These are phyloP conservation scores for Akabosia matsudoensis DNA, from an alignment of 1,140 invertebrate species.

Conservation along the genomic window DNA sequence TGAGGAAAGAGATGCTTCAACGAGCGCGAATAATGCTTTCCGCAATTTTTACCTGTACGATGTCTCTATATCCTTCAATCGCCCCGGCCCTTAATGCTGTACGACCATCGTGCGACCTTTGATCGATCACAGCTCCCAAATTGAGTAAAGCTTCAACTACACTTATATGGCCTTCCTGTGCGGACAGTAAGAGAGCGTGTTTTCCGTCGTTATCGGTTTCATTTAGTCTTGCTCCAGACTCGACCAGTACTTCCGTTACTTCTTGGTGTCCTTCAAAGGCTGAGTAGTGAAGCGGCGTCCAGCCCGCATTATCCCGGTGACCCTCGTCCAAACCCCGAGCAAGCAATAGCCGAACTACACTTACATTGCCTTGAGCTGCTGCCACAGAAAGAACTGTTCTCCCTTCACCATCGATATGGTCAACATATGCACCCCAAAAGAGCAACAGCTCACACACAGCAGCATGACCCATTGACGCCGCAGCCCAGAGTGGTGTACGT, in stretches of 20 bases:
- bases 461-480: constrained; percentile 77
- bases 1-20: too few species aligned
- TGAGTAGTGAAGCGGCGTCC: constrained; percentile 87
- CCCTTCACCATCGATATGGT: constrained; percentile 85
- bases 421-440: constrained; percentile 85
- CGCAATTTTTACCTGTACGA: constrained; percentile 40
- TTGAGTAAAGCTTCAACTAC: constrained; percentile 70
- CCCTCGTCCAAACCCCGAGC: constrained; percentile 86
- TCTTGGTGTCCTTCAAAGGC: constrained; percentile 89
- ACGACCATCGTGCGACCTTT: constrained; percentile 87
- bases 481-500: constrained; percentile 64
- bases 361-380: constrained; percentile 66
- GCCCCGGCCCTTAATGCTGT: constrained; percentile 87
- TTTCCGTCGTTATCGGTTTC: constrained; percentile 93
- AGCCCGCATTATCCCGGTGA: constrained; percentile 78
- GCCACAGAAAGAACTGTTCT: constrained; percentile 68
- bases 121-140: constrained; percentile 76
- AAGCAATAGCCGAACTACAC: constrained; percentile 81
- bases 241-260: constrained; percentile 79
- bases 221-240: constrained; percentile 86
- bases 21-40: background rate
- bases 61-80: constrained; percentile 72
- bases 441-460: constrained; percentile 73
- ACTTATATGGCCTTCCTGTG: constrained; percentile 77
- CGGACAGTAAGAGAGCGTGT: constrained; percentile 81